These are phyloP conservation scores for Myotis pilosus DNA, from an alignment of 2,797 vertebrate species.

Conservation along the genomic window DNA sequence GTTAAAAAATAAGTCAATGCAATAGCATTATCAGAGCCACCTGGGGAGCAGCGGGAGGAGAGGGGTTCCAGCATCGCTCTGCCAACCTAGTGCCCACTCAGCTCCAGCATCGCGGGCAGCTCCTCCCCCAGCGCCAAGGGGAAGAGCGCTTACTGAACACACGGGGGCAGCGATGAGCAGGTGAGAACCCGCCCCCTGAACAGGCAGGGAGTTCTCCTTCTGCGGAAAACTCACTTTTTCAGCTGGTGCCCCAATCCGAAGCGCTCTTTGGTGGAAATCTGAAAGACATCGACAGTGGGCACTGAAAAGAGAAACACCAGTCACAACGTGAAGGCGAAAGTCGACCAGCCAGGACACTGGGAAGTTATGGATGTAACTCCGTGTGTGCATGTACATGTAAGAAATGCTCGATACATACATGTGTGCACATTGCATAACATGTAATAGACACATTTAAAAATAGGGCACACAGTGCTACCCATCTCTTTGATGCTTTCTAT, in stretches of 20 bases:
- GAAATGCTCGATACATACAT: not conserved
- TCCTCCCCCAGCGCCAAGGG: not conserved
- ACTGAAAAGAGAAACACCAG: conserved; percentile 79
- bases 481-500: not conserved
- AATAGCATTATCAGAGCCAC: not conserved
- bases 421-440: not conserved
- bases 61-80: no score
- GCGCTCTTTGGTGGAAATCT: conserved; percentile 92
- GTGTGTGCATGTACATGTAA: not conserved
- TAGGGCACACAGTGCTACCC: not conserved
- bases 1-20: no score
- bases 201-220: not conserved
- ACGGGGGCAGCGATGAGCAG: not conserved
- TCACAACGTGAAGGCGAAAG: not conserved
- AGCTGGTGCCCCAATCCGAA: conserved; percentile 93
- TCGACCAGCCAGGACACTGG: not conserved
- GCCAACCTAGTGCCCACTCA: no score
- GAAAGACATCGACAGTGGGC: conserved; percentile 93
- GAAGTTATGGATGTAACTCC: no score
- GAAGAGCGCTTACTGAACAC: not conserved
- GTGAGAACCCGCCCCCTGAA: not conserved
- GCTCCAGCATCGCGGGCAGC: not conserved
- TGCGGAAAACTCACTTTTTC: conserved; percentile 88
- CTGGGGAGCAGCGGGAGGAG: accelerated
- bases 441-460: not conserved